These are phyloP conservation scores for Pseudomyrmex concolor DNA, from an alignment of 1,140 invertebrate species.

Conservation along the genomic window DNA sequence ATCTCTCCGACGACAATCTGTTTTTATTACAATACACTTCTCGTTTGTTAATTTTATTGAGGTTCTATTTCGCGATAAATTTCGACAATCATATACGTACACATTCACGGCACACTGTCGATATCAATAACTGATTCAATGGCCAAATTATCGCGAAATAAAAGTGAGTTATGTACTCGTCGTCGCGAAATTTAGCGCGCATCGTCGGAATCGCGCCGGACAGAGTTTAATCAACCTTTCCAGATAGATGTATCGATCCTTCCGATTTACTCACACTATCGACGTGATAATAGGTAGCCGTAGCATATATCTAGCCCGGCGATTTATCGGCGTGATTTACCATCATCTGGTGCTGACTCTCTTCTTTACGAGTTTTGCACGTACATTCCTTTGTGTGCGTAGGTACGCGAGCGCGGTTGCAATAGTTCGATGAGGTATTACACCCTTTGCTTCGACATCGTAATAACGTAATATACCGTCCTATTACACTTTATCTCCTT, in stretches of 20 bases:
- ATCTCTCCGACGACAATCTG: too few relatives aligned
- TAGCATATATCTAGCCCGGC: background rate
- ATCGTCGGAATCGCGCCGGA: background rate
- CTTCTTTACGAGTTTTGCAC: background rate
- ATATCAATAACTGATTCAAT: background rate
- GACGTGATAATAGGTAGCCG: slow-evolving; percentile 14
- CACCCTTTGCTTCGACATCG: background rate
- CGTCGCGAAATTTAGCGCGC: background rate
- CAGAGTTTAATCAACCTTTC: background rate
- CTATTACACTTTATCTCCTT: background rate
- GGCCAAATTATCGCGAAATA: slow-evolving; percentile 22
- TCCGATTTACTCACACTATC: slow-evolving; percentile 17
- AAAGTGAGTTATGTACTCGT: background rate
- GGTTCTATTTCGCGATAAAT: too few relatives aligned
- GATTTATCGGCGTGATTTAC: slow-evolving; percentile 6
- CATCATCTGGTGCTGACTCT: background rate
- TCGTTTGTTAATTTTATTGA: too few relatives aligned
- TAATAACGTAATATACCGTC: slow-evolving; percentile 21
- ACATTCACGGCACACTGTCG: background rate
- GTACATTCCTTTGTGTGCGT: background rate
- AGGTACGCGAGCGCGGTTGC: background rate
- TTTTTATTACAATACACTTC: too few relatives aligned
- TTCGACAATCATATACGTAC: too few relatives aligned
- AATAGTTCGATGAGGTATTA: slow-evolving; percentile 7
- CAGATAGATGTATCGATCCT: slow-evolving; percentile 17